Evolutionary conservation across 2,797 vertebrate genomes (phyloP).

Genomic region (Gadopsis bispinosus): DNA sequence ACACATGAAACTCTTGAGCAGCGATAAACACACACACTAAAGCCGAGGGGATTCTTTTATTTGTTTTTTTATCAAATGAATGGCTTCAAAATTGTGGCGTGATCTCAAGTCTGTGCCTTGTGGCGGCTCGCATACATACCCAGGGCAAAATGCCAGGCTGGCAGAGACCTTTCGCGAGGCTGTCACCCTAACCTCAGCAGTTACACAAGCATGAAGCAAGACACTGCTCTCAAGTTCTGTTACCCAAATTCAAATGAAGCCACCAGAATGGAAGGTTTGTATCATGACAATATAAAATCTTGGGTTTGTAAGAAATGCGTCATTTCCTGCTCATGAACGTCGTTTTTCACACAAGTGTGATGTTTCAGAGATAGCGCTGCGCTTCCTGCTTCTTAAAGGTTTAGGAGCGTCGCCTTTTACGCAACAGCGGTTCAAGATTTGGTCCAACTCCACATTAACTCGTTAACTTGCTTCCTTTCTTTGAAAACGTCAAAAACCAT

Average conservation of each 20-base stretch:
- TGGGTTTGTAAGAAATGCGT: not conserved
- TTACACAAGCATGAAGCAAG: constrained; percentile 37
- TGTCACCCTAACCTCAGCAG: constrained; percentile 32
- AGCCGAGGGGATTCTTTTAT: no score
- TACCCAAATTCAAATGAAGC: constrained; percentile 15
- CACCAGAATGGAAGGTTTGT: not conserved
- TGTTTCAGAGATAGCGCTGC: not conserved
- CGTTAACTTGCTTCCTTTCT: constrained; percentile 4
- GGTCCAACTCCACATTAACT: not conserved
- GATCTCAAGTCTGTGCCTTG: constrained; percentile 42
- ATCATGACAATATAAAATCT: not conserved
- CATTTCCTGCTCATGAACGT: constrained; percentile 20
- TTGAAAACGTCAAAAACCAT: constrained; percentile 24
- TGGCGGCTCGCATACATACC: constrained; percentile 16
- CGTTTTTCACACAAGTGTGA: not conserved
- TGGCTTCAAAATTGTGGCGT: constrained; percentile 16
- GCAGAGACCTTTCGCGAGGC: constrained; percentile 14
- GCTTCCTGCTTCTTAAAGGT: not conserved
- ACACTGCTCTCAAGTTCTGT: constrained; percentile 21
- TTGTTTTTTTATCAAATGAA: not conserved
- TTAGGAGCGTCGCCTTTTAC: not conserved
- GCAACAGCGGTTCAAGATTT: not conserved
- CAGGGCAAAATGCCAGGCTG: constrained; percentile 35
- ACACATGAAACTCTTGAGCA: constrained; percentile 4
- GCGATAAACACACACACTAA: no score